Percentiles rank a stretch among this genome's conserved stretches.
phyloP scores from a whole-genome alignment of 2,113 vertebrate species.

The Petrocephalus microphthalmus region DNA sequence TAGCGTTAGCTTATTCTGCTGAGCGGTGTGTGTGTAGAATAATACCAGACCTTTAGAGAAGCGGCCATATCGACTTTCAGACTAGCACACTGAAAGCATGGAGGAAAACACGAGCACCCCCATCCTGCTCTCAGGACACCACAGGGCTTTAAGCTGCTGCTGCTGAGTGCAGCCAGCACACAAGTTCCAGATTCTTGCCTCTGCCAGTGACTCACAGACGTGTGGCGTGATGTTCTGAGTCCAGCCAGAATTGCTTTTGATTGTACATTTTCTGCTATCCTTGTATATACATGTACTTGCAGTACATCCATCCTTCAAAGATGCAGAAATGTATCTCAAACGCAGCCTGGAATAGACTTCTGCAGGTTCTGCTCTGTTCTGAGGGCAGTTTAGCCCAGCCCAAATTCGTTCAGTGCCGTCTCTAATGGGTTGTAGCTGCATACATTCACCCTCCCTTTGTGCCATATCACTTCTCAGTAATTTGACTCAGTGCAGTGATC shows the following conservation, averaged over 20 bases:
- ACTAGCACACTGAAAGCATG: neutral
- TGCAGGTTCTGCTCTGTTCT: neutral
- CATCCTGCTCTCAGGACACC: neutral
- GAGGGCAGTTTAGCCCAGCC: neutral
- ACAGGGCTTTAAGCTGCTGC: neutral
- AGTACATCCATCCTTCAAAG: neutral
- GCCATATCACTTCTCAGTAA: conserved; percentile 1
- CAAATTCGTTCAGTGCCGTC: neutral
- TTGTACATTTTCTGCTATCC: neutral
- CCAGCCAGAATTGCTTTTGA: neutral
- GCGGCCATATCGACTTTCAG: neutral
- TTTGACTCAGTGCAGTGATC: conserved; percentile 23
- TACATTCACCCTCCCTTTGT: neutral
- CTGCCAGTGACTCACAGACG: neutral
- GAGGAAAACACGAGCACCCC: neutral
- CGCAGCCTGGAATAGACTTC: neutral
- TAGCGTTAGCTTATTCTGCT: neutral
- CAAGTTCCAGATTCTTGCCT: neutral
- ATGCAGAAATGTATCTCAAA: neutral
- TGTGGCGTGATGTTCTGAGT: neutral
- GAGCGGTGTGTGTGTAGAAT: neutral
- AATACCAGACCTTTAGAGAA: neutral
- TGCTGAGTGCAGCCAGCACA: neutral
- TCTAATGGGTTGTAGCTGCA: neutral
- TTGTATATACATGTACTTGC: neutral